Base-by-base conservation (phyloP, 2,888 invertebrate species). In the Eustalomyia histrio region DNA sequence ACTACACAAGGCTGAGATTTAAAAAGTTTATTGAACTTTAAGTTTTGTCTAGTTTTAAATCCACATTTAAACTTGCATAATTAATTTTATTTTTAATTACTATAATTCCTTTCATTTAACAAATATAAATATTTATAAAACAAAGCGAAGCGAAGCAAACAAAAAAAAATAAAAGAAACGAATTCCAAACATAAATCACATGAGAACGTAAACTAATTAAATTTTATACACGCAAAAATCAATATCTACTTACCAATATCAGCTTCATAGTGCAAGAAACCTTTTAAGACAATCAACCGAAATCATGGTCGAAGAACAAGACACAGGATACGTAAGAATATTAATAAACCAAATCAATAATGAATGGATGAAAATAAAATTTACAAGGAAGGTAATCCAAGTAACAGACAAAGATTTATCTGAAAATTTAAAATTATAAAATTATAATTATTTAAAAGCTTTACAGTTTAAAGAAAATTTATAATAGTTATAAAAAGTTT, bases 121-220 rank as follows among this genome's bases (percentile, higher is more conserved):
- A n/a, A n/a, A 47, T 14, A 69, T 78, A 78, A 78, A 78, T 78
- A 78, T 78, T 78, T 78, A 72, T 67, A 65, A 71, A 76, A 47
- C 43, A n/a, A 47, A 33, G 52, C 12, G 18, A 57, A 33, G n/a
- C n/a, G n/a, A n/a, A n/a, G n/a, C n/a, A n/a, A n/a, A n/a, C n/a
- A n/a, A n/a, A n/a, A n/a, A n/a, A n/a, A n/a, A n/a, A n/a, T n/a
- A 57, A 55, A 50, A 65, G 63, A 76, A 47, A 12, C 33, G 1
- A 57, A 61, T 57, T 60, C 53, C 73, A 60, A 60, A 75, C 75
- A 71, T 80, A 73, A 80, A 73, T 80, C 80, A 55, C 73, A 80
- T 76, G 76, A 76, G 80, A 76, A 58, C 73, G 39, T 43, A 78
- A 81, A 74, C 74, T 78, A 81, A 81, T 81, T 81, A 78, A 29